Base-by-base conservation (phyloP, 2,888 invertebrate genomes). In the Micropterix aruncella region DNA sequence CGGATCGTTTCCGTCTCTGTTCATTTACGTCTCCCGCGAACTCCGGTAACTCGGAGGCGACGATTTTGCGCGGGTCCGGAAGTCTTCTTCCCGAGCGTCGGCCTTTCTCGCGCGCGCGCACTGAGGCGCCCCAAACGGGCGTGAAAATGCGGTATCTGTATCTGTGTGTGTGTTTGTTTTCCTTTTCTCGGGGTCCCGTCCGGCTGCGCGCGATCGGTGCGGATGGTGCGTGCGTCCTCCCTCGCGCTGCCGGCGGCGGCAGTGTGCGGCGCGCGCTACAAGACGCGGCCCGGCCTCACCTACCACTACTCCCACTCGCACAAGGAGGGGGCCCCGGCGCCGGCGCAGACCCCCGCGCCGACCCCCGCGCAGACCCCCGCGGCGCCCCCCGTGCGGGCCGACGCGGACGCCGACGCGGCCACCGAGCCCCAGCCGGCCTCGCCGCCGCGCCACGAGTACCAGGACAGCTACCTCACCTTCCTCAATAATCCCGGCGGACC, bases 211-310 rank as follows among this genome's bases (percentile, higher is more conserved):
- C n/a, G n/a, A n/a, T n/a, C n/a, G n/a, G n/a, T n/a, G n/a, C n/a
- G n/a, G n/a, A n/a, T n/a, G n/a, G n/a, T n/a, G n/a, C n/a, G 5
- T 12, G 27, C 27, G 27, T 27, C 27, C 27, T 12, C 9, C 18
- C 9, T 36, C 19, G 9, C 14, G 36, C 19, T 43, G 12, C 5
- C n/a, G n/a, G 16, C 7, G 44, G 41, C 46, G 46, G 66, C 80
- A 90, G 90, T 89, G 63, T 95, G 94, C 78, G 88, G 90, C 64
- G 91, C 91, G 59, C 83, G 92, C 61, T 94, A 95, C 83, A 94
- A 95, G 79, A 93, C 93, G 52, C 80, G 93, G 55, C 92, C 94
- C 54, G 94, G 94, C 54, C 79, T 95, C 61, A 91, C 89, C 57
- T 94, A 94, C 77, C 94, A 95, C 79, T 89, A 87, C 77, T 83